phyloP scores from a whole-genome alignment of 2,797 vertebrate genomes.

The Pseudochromis fuscus region DNA sequence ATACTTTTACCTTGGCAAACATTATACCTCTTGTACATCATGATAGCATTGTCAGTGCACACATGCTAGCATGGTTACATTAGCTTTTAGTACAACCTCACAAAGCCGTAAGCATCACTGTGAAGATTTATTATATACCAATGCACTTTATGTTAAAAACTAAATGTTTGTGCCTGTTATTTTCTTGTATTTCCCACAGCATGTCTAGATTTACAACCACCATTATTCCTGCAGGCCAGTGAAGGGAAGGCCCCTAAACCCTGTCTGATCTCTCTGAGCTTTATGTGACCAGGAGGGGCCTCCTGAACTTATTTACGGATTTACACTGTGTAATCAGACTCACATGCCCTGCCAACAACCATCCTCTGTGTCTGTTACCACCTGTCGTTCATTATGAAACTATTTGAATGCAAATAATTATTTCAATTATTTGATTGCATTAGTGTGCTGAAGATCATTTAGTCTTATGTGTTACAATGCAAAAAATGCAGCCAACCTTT shows the following conservation, averaged over 20 bases:
- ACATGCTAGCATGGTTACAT: too few relatives aligned
- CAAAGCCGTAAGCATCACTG: background rate
- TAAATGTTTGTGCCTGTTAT: background rate
- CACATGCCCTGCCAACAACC: conserved; percentile 16
- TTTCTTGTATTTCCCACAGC: background rate
- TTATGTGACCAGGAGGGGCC: conserved; percentile 44
- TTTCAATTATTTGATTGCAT: background rate
- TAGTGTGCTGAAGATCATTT: background rate
- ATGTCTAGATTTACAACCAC: background rate
- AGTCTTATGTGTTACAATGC: background rate
- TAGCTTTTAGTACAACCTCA: background rate
- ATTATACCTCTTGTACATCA: background rate
- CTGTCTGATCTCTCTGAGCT: conserved; percentile 69
- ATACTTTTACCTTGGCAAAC: background rate
- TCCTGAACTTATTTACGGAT: conserved; percentile 63
- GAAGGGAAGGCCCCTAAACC: conserved; percentile 54
- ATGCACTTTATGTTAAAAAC: background rate
- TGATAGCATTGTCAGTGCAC: background rate
- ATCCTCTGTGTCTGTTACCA: conserved; percentile 17
- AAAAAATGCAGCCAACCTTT: background rate
- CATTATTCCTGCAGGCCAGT: conserved; percentile 19
- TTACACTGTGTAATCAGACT: conserved; percentile 63
- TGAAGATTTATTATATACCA: background rate
- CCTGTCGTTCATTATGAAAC: conserved; percentile 5
- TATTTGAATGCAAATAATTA: background rate